Conservation (phyloP, 2,888 invertebrate genomes). For the Brachypalpus laphriformis region DNA sequence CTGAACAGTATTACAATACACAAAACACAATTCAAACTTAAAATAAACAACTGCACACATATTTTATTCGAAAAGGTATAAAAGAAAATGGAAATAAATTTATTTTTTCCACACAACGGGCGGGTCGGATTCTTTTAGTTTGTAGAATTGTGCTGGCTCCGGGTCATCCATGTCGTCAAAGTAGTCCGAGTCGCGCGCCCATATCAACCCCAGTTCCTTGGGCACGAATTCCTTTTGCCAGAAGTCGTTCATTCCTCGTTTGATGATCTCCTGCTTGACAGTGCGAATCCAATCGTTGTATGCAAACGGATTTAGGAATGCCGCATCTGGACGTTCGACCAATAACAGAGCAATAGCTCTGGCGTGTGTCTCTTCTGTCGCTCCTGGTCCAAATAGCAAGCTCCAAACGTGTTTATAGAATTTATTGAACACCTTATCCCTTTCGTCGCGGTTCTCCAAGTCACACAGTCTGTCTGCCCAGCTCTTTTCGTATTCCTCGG, state of each 20-base stretch:
- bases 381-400: conserved; percentile 76
- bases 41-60: background rate
- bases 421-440: conserved; percentile 39
- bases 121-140: conserved; percentile 56
- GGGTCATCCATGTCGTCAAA: conserved; percentile 77
- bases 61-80: background rate
- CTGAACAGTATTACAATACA: too few species aligned
- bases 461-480: conserved; percentile 36
- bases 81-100: background rate
- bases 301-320: conserved; percentile 77
- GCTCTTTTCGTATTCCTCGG: conserved; percentile 39
- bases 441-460: conserved; percentile 25
- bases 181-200: conserved; percentile 79
- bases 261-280: conserved; percentile 78
- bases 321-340: conserved; percentile 82
- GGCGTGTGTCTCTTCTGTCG: conserved; percentile 64
- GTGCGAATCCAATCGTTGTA: conserved; percentile 81
- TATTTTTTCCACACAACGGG: background rate
- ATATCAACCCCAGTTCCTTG: conserved; percentile 79
- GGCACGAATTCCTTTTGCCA: conserved; percentile 79
- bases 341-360: conserved; percentile 77
- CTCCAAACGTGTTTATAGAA: conserved; percentile 76
- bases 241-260: conserved; percentile 77
- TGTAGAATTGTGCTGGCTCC: conserved; percentile 78
- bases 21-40: background rate